Percentiles rank a stretch among this genome's conserved stretches.
phyloP scores from a whole-genome alignment of 2,888 invertebrate species.

The Anarsia innoxiella region DNA sequence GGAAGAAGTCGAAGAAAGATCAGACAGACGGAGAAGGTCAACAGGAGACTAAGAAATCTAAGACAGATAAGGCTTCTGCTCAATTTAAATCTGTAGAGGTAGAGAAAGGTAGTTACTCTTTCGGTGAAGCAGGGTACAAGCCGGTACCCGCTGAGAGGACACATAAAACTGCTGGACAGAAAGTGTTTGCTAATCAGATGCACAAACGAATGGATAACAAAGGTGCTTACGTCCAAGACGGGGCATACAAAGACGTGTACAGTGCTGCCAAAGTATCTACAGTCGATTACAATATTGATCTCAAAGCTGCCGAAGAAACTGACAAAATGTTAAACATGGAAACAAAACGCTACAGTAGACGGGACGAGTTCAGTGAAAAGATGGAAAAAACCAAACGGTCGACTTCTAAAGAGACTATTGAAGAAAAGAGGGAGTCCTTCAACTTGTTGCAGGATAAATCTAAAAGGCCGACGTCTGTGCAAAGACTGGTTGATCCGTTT shows the following conservation, averaged over 20 bases:
- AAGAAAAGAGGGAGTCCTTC: conserved; percentile 51
- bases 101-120: conserved; percentile 37
- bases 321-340: conserved; percentile 63
- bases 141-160: conserved; percentile 60
- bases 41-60: conserved; percentile 55
- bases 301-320: conserved; percentile 69
- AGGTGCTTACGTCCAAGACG: conserved; percentile 68
- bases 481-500: conserved; percentile 53
- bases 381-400: conserved; percentile 45
- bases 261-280: conserved; percentile 63
- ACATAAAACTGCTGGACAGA: conserved; percentile 65
- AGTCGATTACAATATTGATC: conserved; percentile 67
- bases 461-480: conserved; percentile 54
- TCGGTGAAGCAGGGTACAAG: conserved; percentile 41
- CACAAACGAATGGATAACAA: conserved; percentile 70
- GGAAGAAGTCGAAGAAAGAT: conserved; percentile 80
- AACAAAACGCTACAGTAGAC: conserved; percentile 55
- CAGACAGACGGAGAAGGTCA: conserved; percentile 57
- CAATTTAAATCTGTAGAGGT: conserved; percentile 55
- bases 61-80: conserved; percentile 47
- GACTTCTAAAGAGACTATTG: conserved; percentile 54
- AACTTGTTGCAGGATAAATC: conserved; percentile 50
- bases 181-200: conserved; percentile 66
- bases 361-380: conserved; percentile 56
- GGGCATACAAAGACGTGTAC: conserved; percentile 62